These are phyloP conservation scores for Anguilla japonica DNA, from an alignment of 2,113 vertebrate genomes.

Conservation along the genomic window DNA sequence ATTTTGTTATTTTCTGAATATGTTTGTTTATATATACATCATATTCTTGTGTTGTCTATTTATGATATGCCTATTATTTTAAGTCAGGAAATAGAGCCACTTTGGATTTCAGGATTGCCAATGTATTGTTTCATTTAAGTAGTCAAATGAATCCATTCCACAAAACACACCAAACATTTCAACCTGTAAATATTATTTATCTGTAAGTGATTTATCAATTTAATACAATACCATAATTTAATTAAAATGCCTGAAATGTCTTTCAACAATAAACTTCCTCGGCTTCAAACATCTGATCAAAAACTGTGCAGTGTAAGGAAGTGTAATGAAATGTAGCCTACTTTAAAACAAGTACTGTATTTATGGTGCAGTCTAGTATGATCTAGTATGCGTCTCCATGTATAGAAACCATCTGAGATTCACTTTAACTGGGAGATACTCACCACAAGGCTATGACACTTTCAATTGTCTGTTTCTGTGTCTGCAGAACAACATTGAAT, in stretches of 20 bases:
- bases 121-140: neutral
- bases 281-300: too few relatives aligned
- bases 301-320: too few relatives aligned
- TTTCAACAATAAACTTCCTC: too few relatives aligned
- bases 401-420: neutral
- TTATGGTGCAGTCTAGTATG: too few relatives aligned
- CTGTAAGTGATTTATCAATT: neutral
- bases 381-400: neutral
- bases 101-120: neutral
- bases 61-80: neutral
- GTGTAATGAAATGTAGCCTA: too few relatives aligned
- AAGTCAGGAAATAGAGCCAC: neutral
- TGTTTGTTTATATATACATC: too few relatives aligned
- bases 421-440: neutral
- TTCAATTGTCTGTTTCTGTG: neutral
- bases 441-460: neutral
- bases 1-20: too few relatives aligned
- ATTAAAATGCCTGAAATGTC: too few relatives aligned
- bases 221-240: too few relatives aligned
- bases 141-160: too few relatives aligned
- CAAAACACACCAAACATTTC: too few relatives aligned
- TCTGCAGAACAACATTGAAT: neutral
- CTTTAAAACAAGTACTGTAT: too few relatives aligned
- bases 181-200: neutral
- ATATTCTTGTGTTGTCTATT: neutral